Evolutionary conservation across 2,113 vertebrate genomes (phyloP), one percentile per base, ranked within the genome.

Genomic region (Gavialis gangeticus): DNA sequence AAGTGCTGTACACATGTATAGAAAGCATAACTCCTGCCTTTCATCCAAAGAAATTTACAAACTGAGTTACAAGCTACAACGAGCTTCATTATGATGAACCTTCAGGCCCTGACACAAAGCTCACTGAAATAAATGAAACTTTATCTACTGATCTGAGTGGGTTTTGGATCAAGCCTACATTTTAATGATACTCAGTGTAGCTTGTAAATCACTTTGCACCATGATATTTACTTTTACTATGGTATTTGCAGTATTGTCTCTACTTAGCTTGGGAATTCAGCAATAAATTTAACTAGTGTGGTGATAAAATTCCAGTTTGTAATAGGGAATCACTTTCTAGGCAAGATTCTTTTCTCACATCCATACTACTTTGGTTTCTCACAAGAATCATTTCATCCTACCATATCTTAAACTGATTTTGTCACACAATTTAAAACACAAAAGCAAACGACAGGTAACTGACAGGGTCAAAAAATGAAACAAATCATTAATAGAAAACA

Each of bases 1-100:
- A 10, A 59, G 21, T 4, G 5, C 57, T 14, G 14, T 3, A 13
- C 0, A 1, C 19, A 34, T 24, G 9, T 2, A 10, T 3, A 21
- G n/a, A 15, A 18, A 66, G 37, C 46, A 54, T 81, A 79, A 9
- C 6, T 2, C 66, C 0, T 1, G 27, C 27, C 34, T 77, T 62
- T 54, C 5, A 6, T 57, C 6, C 15, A 4, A 19, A 57, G 30
- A 75, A 86, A 37, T 17, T 22, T 28, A 4, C 4, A 15, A 13
- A 3, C 4, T 17, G 27, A 10, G 5, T 55, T 25, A 64, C 83
- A 87, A 64, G 8, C 10, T 4, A 10, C 22, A 19, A 4, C 0
- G 1, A 1, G 6, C 10, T 46, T 83, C 21, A 4, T 12, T 0
- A 0, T 6, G 46, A 6, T 4, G 57, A 66, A 67, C 16, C 24